phyloP scores from a whole-genome alignment of 2,888 invertebrate genomes.

The Notocelia uddmanniana region DNA sequence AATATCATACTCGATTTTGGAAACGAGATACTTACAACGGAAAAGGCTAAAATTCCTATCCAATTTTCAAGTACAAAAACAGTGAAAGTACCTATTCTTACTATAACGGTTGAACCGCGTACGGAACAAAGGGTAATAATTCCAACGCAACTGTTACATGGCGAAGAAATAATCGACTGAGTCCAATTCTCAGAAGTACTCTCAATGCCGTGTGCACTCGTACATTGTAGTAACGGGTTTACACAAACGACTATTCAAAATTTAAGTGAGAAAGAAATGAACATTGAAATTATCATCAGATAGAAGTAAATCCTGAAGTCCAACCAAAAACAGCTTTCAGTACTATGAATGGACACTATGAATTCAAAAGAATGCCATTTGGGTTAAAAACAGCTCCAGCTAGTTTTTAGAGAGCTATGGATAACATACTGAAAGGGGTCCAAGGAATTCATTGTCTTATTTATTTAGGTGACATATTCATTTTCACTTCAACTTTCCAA shows the following conservation, averaged over 20 bases:
- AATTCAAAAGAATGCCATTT: not conserved
- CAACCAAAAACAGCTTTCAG: not conserved
- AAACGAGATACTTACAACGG: not conserved
- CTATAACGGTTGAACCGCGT: not conserved
- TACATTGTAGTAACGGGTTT: not conserved
- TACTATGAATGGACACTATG: not conserved
- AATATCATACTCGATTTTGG: not conserved
- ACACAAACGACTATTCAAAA: not conserved
- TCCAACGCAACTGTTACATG: too few relatives aligned
- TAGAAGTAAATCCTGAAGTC: not conserved
- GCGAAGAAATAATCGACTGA: not conserved
- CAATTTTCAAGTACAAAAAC: not conserved
- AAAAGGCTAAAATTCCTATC: not conserved
- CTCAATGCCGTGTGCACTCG: not conserved
- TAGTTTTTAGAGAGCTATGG: not conserved
- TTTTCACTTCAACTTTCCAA: not conserved
- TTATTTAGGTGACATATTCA: constrained; percentile 13
- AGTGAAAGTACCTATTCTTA: not conserved
- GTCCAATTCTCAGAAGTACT: not conserved
- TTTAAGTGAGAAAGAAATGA: not conserved
- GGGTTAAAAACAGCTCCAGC: not conserved
- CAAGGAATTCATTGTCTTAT: constrained; percentile 2
- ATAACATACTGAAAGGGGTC: not conserved
- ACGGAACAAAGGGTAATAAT: constrained; percentile 4
- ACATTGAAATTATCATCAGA: not conserved